A percentile compares a stretch with the other conserved stretches of the same genome.
Conservation (phyloP, 2,797 vertebrate genomes). For the Poeciliopsis paucimaculata region DNA sequence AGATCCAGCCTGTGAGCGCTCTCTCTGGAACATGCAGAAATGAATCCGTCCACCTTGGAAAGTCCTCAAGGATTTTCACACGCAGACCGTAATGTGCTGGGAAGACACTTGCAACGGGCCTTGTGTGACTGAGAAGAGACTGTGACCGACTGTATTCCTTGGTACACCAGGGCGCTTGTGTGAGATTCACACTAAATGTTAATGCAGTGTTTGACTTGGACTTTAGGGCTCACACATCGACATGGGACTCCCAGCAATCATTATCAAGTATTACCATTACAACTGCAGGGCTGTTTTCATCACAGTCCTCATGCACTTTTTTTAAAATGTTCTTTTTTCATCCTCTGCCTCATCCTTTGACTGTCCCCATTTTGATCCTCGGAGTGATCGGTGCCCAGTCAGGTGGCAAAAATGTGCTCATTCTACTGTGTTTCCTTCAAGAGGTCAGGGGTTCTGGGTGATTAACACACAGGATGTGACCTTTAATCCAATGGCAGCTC, state of each 20-base stretch:
- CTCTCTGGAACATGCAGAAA: constrained; percentile 64
- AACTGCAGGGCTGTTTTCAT: constrained; percentile 1
- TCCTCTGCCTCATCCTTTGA: constrained; percentile 13
- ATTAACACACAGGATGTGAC: constrained; percentile 87
- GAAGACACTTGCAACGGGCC: constrained; percentile 26
- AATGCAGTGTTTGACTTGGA: constrained; percentile 25
- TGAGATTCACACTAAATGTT: constrained; percentile 14
- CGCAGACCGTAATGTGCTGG: constrained; percentile 39
- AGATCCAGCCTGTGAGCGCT: constrained; percentile 58
- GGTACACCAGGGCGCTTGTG: constrained; percentile 14
- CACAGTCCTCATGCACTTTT: constrained; percentile 5
- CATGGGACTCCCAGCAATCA: constrained; percentile 36
- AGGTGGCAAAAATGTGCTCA: constrained; percentile 85
- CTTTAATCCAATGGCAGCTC: constrained; percentile 84
- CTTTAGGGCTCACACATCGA: constrained; percentile 7
- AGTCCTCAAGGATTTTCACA: constrained; percentile 64
- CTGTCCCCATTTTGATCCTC: constrained; percentile 65
- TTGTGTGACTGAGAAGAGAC: constrained; percentile 36
- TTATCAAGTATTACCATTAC: constrained; percentile 14
- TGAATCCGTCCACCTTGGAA: constrained; percentile 69
- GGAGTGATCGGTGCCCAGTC: constrained; percentile 77
- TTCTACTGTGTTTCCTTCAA: constrained; percentile 87
- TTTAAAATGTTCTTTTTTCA: not conserved
- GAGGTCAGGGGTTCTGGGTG: constrained; percentile 81
- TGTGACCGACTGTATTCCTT: constrained; percentile 8